Evolutionary conservation across 2,797 vertebrate genomes (phyloP).

Genomic region (Garrulus glandarius): DNA sequence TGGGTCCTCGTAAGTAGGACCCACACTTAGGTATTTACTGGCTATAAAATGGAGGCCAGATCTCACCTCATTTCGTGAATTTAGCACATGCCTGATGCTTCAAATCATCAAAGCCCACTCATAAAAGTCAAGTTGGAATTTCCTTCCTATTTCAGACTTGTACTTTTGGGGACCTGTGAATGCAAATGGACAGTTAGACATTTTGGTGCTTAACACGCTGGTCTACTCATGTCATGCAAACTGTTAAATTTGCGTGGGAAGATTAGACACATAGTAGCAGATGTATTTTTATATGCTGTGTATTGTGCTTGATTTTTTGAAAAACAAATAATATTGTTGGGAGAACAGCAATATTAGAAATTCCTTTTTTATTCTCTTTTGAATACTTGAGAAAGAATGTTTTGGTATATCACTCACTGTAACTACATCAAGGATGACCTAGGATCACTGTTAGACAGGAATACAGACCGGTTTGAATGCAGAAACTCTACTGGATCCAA

Average conservation of each 20-base stretch:
- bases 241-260: background rate
- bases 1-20: background rate
- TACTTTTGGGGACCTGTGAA: background rate
- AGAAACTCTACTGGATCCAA: background rate
- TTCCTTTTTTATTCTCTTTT: background rate
- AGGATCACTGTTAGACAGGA: background rate
- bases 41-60: background rate
- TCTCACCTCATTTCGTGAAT: background rate
- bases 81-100: background rate
- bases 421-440: background rate
- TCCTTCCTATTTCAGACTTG: background rate
- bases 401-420: background rate
- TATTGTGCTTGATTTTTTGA: background rate
- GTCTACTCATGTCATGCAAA: conserved; percentile 13
- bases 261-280: background rate
- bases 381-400: background rate
- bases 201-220: background rate
- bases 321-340: background rate
- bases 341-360: background rate
- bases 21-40: background rate
- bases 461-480: background rate
- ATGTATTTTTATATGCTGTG: background rate
- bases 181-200: background rate
- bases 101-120: background rate
- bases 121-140: background rate